These are phyloP conservation scores for Pedicia rivosa DNA, from an alignment of 2,888 invertebrate species.

Conservation along the genomic window DNA sequence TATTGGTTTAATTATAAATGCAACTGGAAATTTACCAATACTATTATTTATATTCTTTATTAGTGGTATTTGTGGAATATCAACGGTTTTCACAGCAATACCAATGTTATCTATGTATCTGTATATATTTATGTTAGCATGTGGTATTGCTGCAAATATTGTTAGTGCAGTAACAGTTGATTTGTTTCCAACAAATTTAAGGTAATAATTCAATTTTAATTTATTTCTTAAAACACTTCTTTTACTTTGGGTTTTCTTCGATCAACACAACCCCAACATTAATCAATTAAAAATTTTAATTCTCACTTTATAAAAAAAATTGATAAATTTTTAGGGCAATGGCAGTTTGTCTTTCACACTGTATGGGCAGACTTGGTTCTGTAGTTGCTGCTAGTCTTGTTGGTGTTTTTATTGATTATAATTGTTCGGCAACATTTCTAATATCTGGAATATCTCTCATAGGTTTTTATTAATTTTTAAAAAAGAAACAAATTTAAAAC, in stretches of 20 bases:
- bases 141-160: constrained; percentile 21
- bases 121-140: constrained; percentile 18
- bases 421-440: constrained; percentile 31
- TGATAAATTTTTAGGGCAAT: constrained; percentile 33
- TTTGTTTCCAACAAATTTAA: constrained; percentile 23
- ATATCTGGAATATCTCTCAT: too few species aligned
- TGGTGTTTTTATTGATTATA: constrained; percentile 29
- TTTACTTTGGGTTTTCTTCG: too few species aligned
- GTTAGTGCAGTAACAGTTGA: constrained; percentile 24
- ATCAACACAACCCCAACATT: too few species aligned
- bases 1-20: constrained; percentile 20
- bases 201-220: constrained; percentile 15
- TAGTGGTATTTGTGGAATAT: constrained; percentile 18
- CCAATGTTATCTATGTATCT: constrained; percentile 20
- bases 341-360: constrained; percentile 35
- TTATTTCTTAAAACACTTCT: too few species aligned
- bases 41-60: constrained; percentile 17
- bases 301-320: too few species aligned
- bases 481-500: too few species aligned
- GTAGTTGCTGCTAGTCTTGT: constrained; percentile 32
- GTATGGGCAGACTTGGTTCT: constrained; percentile 35
- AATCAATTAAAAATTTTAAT: too few species aligned
- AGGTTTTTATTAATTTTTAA: too few species aligned
- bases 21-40: constrained; percentile 19
- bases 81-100: constrained; percentile 15